Percentiles rank a stretch among this genome's conserved stretches.
Evolutionary conservation across 2,113 vertebrate genomes (phyloP).

Genomic region (Smithornis capensis): DNA sequence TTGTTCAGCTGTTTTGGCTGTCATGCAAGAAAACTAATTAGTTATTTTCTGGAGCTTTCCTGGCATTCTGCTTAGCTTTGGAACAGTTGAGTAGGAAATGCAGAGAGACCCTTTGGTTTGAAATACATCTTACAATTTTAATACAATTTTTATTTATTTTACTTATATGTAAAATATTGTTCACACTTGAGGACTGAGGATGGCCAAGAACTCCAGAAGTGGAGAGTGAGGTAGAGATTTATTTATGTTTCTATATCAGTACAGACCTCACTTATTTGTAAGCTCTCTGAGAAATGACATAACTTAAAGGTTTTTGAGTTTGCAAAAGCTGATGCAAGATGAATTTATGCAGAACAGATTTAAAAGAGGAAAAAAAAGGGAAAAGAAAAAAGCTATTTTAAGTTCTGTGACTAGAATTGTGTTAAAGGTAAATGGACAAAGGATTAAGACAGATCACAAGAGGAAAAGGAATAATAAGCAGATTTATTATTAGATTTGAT

Average conservation of each 20-base stretch:
- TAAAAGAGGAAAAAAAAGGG: not conserved
- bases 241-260: not conserved
- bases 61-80: not conserved
- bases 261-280: not conserved
- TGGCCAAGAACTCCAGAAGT: not conserved
- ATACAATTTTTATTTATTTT: not conserved
- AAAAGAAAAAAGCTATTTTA: not conserved
- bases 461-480: not conserved
- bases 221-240: not conserved
- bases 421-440: not conserved
- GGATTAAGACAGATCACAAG: not conserved
- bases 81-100: not conserved
- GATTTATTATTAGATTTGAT: not conserved
- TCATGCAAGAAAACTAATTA: not conserved
- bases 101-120: not conserved
- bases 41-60: not conserved
- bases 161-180: not conserved
- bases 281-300: not conserved
- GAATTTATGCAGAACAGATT: not conserved
- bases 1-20: conserved; percentile 2
- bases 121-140: not conserved
- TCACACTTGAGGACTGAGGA: not conserved
- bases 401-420: not conserved
- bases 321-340: not conserved
- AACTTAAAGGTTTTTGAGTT: not conserved